These are phyloP conservation scores for Mythimna vitellina DNA, from an alignment of 2,888 invertebrate species.

Conservation along the genomic window DNA sequence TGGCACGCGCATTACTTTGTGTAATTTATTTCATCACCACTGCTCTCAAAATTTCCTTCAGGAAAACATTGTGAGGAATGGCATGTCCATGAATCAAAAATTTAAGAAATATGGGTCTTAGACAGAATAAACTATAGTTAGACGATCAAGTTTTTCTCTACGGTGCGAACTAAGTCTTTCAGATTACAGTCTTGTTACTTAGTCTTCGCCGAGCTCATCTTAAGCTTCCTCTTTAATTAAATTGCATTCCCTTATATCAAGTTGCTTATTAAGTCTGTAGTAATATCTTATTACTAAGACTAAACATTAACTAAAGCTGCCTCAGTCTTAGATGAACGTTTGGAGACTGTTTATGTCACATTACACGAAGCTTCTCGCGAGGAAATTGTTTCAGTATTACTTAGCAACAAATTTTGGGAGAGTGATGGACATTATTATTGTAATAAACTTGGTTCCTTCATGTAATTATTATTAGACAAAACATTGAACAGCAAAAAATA, in stretches of 20 bases:
- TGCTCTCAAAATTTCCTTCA: too few relatives aligned
- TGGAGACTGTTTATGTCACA: slow-evolving; percentile 36
- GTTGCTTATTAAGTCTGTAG: slow-evolving; percentile 57
- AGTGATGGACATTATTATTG: background rate
- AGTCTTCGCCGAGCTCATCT: slow-evolving; percentile 40
- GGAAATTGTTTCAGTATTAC: slow-evolving; percentile 34
- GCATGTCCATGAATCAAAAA: too few relatives aligned
- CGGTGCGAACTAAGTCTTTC: background rate
- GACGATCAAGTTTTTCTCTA: slow-evolving; percentile 22
- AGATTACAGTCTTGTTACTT: slow-evolving; percentile 46
- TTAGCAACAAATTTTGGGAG: slow-evolving; percentile 11
- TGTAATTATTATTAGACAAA: background rate
- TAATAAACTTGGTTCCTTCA: slow-evolving; percentile 14
- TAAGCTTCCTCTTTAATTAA: slow-evolving; percentile 60
- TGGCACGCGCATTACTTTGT: too few relatives aligned
- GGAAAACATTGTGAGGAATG: too few relatives aligned
- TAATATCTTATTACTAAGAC: slow-evolving; percentile 60
- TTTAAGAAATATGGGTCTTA: background rate
- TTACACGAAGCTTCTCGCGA: slow-evolving; percentile 9
- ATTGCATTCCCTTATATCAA: slow-evolving; percentile 60
- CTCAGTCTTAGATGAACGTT: slow-evolving; percentile 37
- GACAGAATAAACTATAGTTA: background rate
- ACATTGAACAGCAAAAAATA: background rate
- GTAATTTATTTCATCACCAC: too few relatives aligned
- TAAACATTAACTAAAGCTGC: slow-evolving; percentile 58